Evolutionary conservation across 1,140 invertebrate genomes (phyloP).

Genomic region (Dendrolimus punctatus): DNA sequence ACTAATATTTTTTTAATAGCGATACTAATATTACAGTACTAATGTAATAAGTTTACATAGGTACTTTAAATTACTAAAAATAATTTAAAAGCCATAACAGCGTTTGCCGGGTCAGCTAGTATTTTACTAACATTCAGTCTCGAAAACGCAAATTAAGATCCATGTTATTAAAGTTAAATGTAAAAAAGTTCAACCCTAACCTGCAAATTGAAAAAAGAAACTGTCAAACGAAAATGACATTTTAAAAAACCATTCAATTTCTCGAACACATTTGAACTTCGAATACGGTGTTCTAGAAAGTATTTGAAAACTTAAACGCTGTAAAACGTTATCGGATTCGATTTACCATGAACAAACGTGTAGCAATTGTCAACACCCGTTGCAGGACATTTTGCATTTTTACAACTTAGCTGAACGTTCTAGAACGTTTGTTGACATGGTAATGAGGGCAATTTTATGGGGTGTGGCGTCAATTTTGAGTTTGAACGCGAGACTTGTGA

Average conservation of each 20-base stretch:
- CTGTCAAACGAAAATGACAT: slow-evolving; percentile 7
- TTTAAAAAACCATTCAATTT: slow-evolving; percentile 7
- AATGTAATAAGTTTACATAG: no score
- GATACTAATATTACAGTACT: no score
- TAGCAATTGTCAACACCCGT: slow-evolving; percentile 32
- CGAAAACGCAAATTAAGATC: no score
- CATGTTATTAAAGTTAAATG: no score
- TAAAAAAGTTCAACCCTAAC: background rate
- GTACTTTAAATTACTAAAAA: no score
- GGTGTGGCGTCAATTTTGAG: slow-evolving; percentile 12
- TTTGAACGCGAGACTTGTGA: background rate
- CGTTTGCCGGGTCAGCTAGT: no score
- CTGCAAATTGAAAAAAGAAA: slow-evolving; percentile 11
- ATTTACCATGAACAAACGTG: slow-evolving; percentile 20
- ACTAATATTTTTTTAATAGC: no score
- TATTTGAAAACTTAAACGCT: slow-evolving; percentile 22
- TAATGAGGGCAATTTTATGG: slow-evolving; percentile 24
- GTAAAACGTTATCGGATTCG: slow-evolving; percentile 40
- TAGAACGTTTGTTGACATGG: slow-evolving; percentile 20
- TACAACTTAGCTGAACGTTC: slow-evolving; percentile 17
- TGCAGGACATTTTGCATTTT: slow-evolving; percentile 25
- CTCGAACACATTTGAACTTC: slow-evolving; percentile 19
- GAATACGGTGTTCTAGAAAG: slow-evolving; percentile 22
- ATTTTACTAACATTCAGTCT: no score
- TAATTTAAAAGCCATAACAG: no score